Evolutionary conservation across 53 echinoderm and acorn worm species (phyloP), one percentile per base, ranked within the genome.

Genomic region (Patiria pectinifera): DNA sequence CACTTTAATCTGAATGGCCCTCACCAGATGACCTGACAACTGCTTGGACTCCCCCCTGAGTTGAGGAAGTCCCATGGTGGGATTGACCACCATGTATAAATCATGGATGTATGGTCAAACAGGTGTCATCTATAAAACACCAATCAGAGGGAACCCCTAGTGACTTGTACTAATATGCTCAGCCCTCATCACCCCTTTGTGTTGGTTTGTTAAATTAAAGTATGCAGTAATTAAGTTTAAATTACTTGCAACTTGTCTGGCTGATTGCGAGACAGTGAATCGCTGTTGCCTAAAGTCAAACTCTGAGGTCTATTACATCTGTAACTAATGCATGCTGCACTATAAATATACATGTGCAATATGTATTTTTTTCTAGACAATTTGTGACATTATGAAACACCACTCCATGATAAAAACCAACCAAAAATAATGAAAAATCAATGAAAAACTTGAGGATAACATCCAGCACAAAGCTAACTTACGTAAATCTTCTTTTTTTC

Each of bases 81-180:
- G 23, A 53, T 58, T 58, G 82, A 82, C 82, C 82, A 82, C 86
- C 22, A 11, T 48, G 53, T 72, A 74, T 86, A 61, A 86, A 86
- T 86, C 86, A 86, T 75, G 25, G 26, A 45, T 47, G 43, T 71
- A 69, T 74, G 72, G 49, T 47, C 58, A 47, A 86, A 86, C 75
- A 86, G 86, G 86, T 86, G 86, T 48, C n/a, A 4, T 86, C 10
- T 12, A 75, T 86, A 86, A 75, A 71, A 58, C 75, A 86, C 46
- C 46, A 86, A 48, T 48, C 47, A 86, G 59, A 22, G 49, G 15
- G 15, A 46, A 82, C 15, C 47, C 86, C 80, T 15, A 79, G 47
- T 46, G 80, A 11, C 45, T 26, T 35, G 35, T 35, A 35, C 14
- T 18, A 45, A 45, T 79, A 45, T 16, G 48, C 44, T 79, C 76